Conservation (phyloP, 2,888 invertebrate species). For the Hirtodrosophila confusa region DNA sequence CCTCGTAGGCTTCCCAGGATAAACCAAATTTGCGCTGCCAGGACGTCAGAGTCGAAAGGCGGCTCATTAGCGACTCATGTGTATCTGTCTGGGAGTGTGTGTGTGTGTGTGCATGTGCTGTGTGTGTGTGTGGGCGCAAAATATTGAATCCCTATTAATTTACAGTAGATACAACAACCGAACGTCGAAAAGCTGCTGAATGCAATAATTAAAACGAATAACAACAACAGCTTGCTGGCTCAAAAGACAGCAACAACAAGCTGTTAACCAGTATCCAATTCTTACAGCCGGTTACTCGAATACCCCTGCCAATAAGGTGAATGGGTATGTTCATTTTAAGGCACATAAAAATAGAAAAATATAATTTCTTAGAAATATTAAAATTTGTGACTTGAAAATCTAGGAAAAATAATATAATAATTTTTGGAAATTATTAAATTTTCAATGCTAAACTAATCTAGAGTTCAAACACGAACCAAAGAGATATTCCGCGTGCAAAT, state of each 20-base stretch:
- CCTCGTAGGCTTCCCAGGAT: neutral
- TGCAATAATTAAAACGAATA: slow-evolving; percentile 58
- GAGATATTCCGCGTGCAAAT: too few relatives aligned
- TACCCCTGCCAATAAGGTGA: neutral
- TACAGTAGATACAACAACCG: slow-evolving; percentile 30
- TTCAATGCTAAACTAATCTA: too few relatives aligned
- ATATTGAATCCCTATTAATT: slow-evolving; percentile 39
- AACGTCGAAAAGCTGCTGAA: slow-evolving; percentile 26
- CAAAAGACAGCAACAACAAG: slow-evolving; percentile 8
- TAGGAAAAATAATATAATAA: too few relatives aligned
- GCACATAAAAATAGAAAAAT: too few relatives aligned
- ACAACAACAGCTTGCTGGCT: slow-evolving; percentile 18
- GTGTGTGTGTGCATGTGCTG: neutral
- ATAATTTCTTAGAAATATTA: too few relatives aligned
- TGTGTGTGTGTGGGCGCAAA: slow-evolving; percentile 2
- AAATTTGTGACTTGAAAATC: too few relatives aligned
- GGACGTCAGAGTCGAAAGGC: slow-evolving; percentile 29
- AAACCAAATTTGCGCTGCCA: slow-evolving; percentile 16
- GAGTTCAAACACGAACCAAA: too few relatives aligned
- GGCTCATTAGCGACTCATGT: slow-evolving; percentile 54
- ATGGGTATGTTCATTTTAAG: slow-evolving; percentile 2
- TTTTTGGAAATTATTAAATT: too few relatives aligned
- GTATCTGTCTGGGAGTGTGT: neutral
- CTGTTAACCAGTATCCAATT: slow-evolving; percentile 1
- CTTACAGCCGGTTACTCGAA: neutral